phyloP scores from a whole-genome alignment of 1,140 invertebrate species.

The Dendroctonus ponderosae region DNA sequence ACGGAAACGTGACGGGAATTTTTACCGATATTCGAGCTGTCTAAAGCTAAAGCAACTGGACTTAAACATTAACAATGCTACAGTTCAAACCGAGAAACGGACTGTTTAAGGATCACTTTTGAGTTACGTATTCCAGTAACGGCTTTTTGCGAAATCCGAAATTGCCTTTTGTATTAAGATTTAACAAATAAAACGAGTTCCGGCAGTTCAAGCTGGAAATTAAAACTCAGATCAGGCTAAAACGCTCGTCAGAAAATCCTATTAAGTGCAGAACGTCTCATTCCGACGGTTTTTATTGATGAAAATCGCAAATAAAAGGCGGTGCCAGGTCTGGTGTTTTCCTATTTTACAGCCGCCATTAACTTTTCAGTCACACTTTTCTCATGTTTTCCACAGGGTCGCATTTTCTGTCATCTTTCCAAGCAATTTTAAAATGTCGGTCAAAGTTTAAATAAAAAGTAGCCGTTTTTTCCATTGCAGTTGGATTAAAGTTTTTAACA shows the following conservation, averaged over 20 bases:
- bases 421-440: constrained; percentile 16
- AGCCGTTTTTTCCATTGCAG: too few relatives aligned
- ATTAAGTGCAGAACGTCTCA: constrained; percentile 21
- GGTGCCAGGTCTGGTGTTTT: constrained; percentile 20
- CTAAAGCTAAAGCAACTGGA: too few relatives aligned
- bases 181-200: neutral
- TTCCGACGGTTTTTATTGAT: constrained; percentile 21
- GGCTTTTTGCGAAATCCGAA: neutral
- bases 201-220: constrained; percentile 20
- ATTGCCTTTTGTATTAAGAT: constrained; percentile 14
- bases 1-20: too few relatives aligned
- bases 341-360: constrained; percentile 33
- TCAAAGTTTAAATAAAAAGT: constrained; percentile 3
- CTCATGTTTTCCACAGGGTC: constrained; percentile 17
- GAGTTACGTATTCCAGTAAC: too few relatives aligned
- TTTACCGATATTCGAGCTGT: too few relatives aligned
- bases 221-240: constrained; percentile 20
- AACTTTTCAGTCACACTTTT: constrained; percentile 33
- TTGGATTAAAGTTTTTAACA: too few relatives aligned
- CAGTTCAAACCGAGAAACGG: too few relatives aligned
- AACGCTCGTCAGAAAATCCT: constrained; percentile 19
- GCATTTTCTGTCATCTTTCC: constrained; percentile 12
- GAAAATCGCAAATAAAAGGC: constrained; percentile 32
- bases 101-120: too few relatives aligned
- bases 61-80: too few relatives aligned